Conservation (phyloP, 2,113 vertebrate species). For the Cromileptes altivelis region DNA sequence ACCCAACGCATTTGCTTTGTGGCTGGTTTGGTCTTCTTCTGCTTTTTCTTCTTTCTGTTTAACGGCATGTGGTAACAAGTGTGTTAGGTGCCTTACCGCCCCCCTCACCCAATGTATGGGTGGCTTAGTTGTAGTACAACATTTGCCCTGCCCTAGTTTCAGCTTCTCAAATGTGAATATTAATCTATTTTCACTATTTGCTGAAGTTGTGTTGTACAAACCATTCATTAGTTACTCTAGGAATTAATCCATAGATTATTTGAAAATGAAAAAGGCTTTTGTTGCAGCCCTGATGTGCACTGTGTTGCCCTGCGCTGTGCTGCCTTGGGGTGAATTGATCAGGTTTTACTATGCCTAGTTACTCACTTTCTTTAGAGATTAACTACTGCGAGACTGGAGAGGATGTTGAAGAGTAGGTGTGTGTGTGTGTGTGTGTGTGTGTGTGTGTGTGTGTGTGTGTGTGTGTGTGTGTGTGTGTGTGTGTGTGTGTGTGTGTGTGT, state of each 20-base stretch:
- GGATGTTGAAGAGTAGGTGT: slow-evolving; percentile 44
- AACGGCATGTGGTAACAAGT: too few relatives aligned
- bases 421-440: slow-evolving; percentile 11
- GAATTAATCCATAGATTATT: background rate
- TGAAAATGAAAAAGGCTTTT: background rate
- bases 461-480: slow-evolving; percentile 59
- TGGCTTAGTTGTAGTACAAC: too few relatives aligned
- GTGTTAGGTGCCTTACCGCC: too few relatives aligned
- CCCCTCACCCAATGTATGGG: too few relatives aligned
- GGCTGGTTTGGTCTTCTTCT: too few relatives aligned
- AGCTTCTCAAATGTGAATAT: background rate
- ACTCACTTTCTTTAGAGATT: slow-evolving; percentile 58
- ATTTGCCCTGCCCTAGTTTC: too few relatives aligned
- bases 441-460: slow-evolving; percentile 21
- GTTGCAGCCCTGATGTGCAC: background rate
- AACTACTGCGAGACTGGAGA: slow-evolving; percentile 28
- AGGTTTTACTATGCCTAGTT: slow-evolving; percentile 9
- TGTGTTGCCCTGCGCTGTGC: background rate
- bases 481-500: slow-evolving; percentile 41
- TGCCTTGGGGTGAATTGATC: slow-evolving; percentile 9
- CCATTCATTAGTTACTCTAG: background rate
- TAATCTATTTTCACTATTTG: background rate
- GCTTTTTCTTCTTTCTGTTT: too few relatives aligned
- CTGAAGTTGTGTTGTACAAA: background rate
- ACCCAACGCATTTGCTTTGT: too few relatives aligned